Evolutionary conservation across 2,113 vertebrate species (phyloP), one percentile per base, ranked within the genome.

Genomic region (Macaca nemestrina): DNA sequence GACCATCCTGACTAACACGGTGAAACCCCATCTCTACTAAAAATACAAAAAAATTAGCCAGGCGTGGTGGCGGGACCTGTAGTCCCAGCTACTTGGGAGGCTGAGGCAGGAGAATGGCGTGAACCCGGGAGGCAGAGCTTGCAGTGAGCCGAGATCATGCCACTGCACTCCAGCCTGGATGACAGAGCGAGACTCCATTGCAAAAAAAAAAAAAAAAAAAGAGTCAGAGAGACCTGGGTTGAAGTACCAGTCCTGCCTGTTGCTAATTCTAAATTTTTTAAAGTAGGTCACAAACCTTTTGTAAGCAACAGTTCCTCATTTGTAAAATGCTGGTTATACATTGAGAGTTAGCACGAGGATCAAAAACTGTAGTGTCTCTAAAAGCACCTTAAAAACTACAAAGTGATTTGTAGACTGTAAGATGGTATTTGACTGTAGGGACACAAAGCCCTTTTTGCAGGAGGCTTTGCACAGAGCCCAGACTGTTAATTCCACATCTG

Each of bases 401-500:
- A 92, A 93, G 55, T 83, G 18, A 59, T 38, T 95, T 88, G 78
- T 88, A 95, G 87, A 79, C 76, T n/a, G 23, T 48, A 68, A 93
- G 88, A 85, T 68, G 73, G 40, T 76, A 43, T 96, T 88, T 2
- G 43, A 43, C 43, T 81, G 4, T 23, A 79, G 72, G 70, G 40
- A 25, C 70, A 70, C 8, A 81, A 84, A 93, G 38, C 30, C 27
- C 40, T 82, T 70, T 89, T 35, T 78, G 52, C 25, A 68, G 32
- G 48, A 76, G 22, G 17, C 20, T 97, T 88, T 82, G 67, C 45
- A 64, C 57, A 90, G 43, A 84, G 35, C 57, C 64, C 52, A 61
- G 27, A 72, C 73, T 88, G 3, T 88, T 95, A 96, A 94, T 96
- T 96, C 70, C 16, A 4, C 75, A 95, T 97, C 55, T 81, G 87